phyloP scores from a whole-genome alignment of 2,888 invertebrate species.

The Drosophila planitibia region DNA sequence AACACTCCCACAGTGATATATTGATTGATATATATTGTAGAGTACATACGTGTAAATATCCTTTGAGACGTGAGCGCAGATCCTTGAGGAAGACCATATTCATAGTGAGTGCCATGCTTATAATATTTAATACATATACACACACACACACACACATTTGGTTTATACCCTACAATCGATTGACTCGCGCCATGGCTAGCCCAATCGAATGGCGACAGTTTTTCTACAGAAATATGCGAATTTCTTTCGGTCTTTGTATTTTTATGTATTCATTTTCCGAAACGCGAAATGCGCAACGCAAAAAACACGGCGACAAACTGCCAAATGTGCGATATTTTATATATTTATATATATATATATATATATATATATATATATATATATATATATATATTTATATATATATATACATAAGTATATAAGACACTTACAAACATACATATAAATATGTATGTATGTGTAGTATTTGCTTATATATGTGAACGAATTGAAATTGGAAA shows the following conservation, averaged over 20 bases:
- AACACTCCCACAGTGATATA: slow-evolving; percentile 1
- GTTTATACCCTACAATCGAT: slow-evolving; percentile 19
- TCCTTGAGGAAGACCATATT: slow-evolving; percentile 85
- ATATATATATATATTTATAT: neutral
- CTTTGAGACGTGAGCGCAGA: slow-evolving; percentile 84
- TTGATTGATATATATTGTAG: slow-evolving; percentile 12
- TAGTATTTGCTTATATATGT: slow-evolving; percentile 22
- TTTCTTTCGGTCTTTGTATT: slow-evolving; percentile 13
- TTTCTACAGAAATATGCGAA: slow-evolving; percentile 49
- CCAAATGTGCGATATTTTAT: slow-evolving; percentile 62
- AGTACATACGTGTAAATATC: slow-evolving; percentile 85
- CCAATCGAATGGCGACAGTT: slow-evolving; percentile 15
- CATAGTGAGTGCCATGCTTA: slow-evolving; percentile 83
- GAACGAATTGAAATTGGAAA: slow-evolving; percentile 52
- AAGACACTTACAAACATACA: neutral
- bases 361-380: slow-evolving; percentile 1
- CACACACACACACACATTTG: slow-evolving; percentile 7
- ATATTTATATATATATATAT: slow-evolving; percentile 18
- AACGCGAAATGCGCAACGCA: slow-evolving; percentile 68
- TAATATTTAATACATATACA: slow-evolving; percentile 17
- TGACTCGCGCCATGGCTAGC: slow-evolving; percentile 14
- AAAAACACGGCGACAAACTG: slow-evolving; percentile 67
- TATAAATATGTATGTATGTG: slow-evolving; percentile 20
- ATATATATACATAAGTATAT: slow-evolving; percentile 19
- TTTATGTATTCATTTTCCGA: slow-evolving; percentile 63